Base-by-base conservation (phyloP, 2,888 invertebrate species). In the Pterostichus madidus region DNA sequence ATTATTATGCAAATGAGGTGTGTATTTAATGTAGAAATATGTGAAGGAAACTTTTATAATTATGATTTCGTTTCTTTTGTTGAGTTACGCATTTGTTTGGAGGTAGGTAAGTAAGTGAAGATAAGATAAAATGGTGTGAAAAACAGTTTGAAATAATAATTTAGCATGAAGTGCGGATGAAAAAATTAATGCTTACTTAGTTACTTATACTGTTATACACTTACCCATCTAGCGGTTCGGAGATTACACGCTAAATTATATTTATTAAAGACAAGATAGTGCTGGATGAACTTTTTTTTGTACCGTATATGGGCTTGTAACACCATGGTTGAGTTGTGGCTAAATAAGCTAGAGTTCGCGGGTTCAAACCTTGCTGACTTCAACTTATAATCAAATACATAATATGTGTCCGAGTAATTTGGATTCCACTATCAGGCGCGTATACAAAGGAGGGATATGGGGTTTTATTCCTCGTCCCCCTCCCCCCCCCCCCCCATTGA, bases 91-190 rank as follows among this genome's bases (percentile, higher is more conserved):
- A 61, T 32, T 68, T 68, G 68, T 68, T 68, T 68, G 13, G 31
- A 35, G 64, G 35, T 64, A 64, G 59, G 24, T 59, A 31, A 2
- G 31, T 59, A 31, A 7, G 31, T 59, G 31, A 64, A 64, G 68
- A 68, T 68, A 68, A 68, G 68, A 68, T 68, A 44, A 68, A 49
- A 68, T 68, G 68, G 13, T 68, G 68, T 44, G 68, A 68, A 68
- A 68, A 68, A 44, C 68, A n/a, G 44, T 17, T 39, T 68, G 17
- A 68, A 68, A 44, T 68, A 68, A 64, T 64, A 11, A 32, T 64
- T 64, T 35, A 64, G 35, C 35, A 44, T 13, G 56, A 17, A 17
- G 17, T 56, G 49, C 49, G 49, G 61, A 44, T 44, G 17, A 68
- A 68, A 24, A 39, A 68, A 68, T 68, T 68, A 68, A 68, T 68